Base-by-base conservation (phyloP, 2,888 invertebrate genomes). In the Rosalia funebris region DNA sequence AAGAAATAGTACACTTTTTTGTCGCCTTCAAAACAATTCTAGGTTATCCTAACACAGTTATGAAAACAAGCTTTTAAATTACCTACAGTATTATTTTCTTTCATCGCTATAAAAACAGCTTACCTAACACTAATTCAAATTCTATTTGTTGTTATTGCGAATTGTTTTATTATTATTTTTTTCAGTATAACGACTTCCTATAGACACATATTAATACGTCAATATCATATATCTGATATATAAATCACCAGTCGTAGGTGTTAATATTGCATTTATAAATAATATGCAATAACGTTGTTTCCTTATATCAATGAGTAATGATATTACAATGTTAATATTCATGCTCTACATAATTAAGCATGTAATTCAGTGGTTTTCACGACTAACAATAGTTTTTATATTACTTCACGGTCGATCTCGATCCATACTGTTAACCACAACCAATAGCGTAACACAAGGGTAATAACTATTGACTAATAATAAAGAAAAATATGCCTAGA, bases 271-370 rank as follows among this genome's bases (percentile, higher is more conserved):
- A 42, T 20, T 42, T 53, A 42, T 42, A 14, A 16, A 17, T 42
- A 16, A 32, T 42, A 42, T 32, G 53, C 41, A 53, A 42, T 42
- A 32, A 41, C 25, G 11, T 3, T 25, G 14, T 53, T 53, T 53
- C 53, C 53, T 42, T 39, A 53, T 50, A 50, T 50, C 50, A 47
- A 34, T 65, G 60, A 60, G 55, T 60, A 65, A 65, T 65, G 36
- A 52, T 65, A 67, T 34, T 57, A 45, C 60, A 45, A 58, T 52
- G 52, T 52, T 50, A 50, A 58, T 66, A 69, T 73, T 73, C 69
- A 71, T 72, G 74, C 72, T 74, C 74, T 71, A 74, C 56, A 72
- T 74, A 73, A 71, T 70, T 70, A 70, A 71, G 68, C 72, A 67
- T 73, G 70, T 71, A 74, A 74, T 73, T 63, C 66, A 65, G 70